phyloP scores from a whole-genome alignment of 1,140 invertebrate genomes.

The Aphaenogaster ashmeadi region DNA sequence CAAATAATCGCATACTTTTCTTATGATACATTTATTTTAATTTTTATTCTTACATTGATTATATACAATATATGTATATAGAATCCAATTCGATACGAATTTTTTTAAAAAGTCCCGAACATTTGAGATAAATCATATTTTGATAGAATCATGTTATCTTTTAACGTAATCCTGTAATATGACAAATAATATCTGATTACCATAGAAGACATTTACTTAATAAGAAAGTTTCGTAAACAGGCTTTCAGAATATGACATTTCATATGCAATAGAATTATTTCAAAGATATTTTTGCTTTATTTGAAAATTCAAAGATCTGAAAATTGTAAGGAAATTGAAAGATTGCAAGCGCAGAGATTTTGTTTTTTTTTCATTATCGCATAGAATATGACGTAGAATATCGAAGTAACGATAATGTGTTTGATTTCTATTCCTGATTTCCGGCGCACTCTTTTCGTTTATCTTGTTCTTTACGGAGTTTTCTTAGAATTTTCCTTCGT shows the following conservation, averaged over 20 bases:
- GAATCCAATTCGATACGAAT: background rate
- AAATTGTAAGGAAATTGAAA: background rate
- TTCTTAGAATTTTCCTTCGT: constrained; percentile 36
- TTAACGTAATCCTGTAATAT: background rate
- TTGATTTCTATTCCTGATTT: constrained; percentile 39
- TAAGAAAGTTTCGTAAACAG: background rate
- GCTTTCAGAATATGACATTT: background rate
- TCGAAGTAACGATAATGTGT: constrained; percentile 11
- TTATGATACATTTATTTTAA: background rate
- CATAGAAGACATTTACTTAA: background rate
- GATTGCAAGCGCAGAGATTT: background rate
- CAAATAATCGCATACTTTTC: background rate
- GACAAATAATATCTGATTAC: background rate
- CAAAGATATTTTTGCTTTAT: constrained; percentile 3
- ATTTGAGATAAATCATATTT: background rate
- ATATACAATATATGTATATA: too few relatives aligned
- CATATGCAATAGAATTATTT: background rate
- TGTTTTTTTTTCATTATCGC: constrained; percentile 21
- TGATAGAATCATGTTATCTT: background rate
- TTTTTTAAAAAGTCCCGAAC: background rate
- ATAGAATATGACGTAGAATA: background rate
- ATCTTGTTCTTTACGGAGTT: constrained; percentile 33
- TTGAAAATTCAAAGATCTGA: background rate
- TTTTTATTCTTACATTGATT: background rate
- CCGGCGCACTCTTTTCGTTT: background rate